phyloP scores from a whole-genome alignment of 2,888 invertebrate species.

The Chrysolina haemoptera region DNA sequence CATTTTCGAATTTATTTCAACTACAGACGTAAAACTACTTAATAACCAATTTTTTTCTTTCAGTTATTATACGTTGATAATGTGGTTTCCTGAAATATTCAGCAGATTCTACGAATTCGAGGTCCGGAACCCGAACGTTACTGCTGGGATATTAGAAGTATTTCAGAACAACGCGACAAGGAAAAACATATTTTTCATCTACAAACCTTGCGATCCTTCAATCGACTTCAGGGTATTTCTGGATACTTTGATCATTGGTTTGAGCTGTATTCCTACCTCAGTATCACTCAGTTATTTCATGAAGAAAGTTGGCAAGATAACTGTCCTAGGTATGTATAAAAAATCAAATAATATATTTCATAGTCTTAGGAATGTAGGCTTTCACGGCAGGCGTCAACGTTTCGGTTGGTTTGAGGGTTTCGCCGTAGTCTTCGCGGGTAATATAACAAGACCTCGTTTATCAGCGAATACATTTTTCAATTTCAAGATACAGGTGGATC shows the following conservation, averaged over 20 bases:
- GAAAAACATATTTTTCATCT: slow-evolving; percentile 21
- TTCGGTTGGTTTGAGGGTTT: too few species aligned
- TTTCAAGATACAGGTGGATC: too few species aligned
- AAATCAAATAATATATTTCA: too few species aligned
- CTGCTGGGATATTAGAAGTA: slow-evolving; percentile 74
- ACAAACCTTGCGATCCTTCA: slow-evolving; percentile 62
- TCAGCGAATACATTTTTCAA: too few species aligned
- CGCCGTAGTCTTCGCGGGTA: too few species aligned
- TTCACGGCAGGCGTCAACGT: too few species aligned
- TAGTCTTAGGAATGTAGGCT: too few species aligned
- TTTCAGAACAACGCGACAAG: slow-evolving; percentile 59
- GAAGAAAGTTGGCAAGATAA: slow-evolving; percentile 74
- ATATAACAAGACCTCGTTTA: too few species aligned
- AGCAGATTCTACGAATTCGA: slow-evolving; percentile 75
- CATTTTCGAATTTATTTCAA: too few species aligned
- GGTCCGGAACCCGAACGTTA: slow-evolving; percentile 66
- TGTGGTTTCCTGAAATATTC: slow-evolving; percentile 83
- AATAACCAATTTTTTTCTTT: slow-evolving; percentile 48
- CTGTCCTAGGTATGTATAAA: slow-evolving; percentile 71
- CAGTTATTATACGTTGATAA: slow-evolving; percentile 76
- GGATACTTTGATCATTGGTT: slow-evolving; percentile 74
- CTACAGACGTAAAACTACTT: too few species aligned
- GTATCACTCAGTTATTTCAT: slow-evolving; percentile 74
- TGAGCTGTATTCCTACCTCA: slow-evolving; percentile 75
- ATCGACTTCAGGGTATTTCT: slow-evolving; percentile 72